These are phyloP conservation scores for Microctonus aethiopoides DNA, from an alignment of 2,888 invertebrate species.

Conservation along the genomic window DNA sequence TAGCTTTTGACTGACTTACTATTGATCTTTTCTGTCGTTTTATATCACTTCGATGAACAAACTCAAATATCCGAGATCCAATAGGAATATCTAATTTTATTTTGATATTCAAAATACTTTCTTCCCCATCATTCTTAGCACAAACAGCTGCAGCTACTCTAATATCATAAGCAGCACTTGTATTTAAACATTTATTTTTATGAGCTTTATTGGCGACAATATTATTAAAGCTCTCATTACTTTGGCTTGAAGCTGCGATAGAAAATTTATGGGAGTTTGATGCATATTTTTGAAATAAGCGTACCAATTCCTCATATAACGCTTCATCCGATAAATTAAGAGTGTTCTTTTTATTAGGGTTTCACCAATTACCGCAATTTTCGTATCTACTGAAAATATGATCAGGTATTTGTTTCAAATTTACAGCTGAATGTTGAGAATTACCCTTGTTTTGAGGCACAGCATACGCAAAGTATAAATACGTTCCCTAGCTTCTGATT, in stretches of 20 bases:
- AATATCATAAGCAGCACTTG: constrained; percentile 13
- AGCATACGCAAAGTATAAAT: constrained; percentile 27
- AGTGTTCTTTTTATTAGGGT: neutral
- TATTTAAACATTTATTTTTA: constrained; percentile 17
- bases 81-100: constrained; percentile 12
- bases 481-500: neutral
- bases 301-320: neutral
- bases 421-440: constrained; percentile 6
- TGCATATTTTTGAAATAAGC: constrained; percentile 10
- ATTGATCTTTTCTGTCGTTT: constrained; percentile 25
- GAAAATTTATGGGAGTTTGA: constrained; percentile 6
- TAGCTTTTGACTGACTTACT: neutral
- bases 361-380: neutral
- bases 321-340: neutral
- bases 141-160: constrained; percentile 6
- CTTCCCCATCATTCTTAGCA: constrained; percentile 7
- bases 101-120: constrained; percentile 12
- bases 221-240: too few species aligned
- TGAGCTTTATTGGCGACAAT: constrained; percentile 14
- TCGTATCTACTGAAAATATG: neutral
- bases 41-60: neutral
- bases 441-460: neutral
- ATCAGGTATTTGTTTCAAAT: constrained; percentile 23
- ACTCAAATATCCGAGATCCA: constrained; percentile 12
- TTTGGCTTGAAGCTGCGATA: constrained; percentile 7